Base-by-base conservation (phyloP, 2,888 invertebrate genomes). In the Argyresthia albistria region DNA sequence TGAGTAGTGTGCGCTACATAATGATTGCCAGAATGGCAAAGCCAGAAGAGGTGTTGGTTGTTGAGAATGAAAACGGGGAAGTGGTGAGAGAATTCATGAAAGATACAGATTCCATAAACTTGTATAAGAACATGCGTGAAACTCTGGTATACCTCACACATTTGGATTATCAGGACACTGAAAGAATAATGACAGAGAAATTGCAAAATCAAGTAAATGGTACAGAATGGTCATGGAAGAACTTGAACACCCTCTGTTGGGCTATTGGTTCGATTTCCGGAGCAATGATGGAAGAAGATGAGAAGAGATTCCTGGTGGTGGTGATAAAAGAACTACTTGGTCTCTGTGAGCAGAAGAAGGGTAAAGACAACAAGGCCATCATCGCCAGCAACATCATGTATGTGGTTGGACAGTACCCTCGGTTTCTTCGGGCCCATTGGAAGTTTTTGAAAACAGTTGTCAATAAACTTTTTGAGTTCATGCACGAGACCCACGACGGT, bases 351-450 rank as follows among this genome's bases (percentile, higher is more conserved):
- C 99, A 99, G 80, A 99, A 99, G 78, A 94, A 99, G 64, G 93
- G 98, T 51, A 99, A 99, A 89, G 99, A 99, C 87, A 99, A 99
- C 86, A 99, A 99, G 86, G 99, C 99, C 55, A 99, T 99, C 61
- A 98, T 99, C 69, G 99, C 99, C 12, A 98, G 98, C 59, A 99
- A 99, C 86, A 99, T 99, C 59, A 99, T 99, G 99, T 99, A 99
- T 84, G 99, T 99, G 55, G 99, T 99, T 52, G 99, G 99, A 3
- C 99, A 99, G 79, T 99, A 99, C 87, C 99, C 99, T 46, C 89
- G 99, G 55, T 99, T 99, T 87, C 89, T 99, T 57, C 90, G 98
- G 64, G 98, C 98, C n/a, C 99, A 99, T 81, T 99, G 99, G 99
- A 97, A 98, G 76, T 99, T 99, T 84, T 90, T 99, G 58, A 99